Conservation (phyloP, 2,888 invertebrate genomes). For the Junonia oenone region DNA sequence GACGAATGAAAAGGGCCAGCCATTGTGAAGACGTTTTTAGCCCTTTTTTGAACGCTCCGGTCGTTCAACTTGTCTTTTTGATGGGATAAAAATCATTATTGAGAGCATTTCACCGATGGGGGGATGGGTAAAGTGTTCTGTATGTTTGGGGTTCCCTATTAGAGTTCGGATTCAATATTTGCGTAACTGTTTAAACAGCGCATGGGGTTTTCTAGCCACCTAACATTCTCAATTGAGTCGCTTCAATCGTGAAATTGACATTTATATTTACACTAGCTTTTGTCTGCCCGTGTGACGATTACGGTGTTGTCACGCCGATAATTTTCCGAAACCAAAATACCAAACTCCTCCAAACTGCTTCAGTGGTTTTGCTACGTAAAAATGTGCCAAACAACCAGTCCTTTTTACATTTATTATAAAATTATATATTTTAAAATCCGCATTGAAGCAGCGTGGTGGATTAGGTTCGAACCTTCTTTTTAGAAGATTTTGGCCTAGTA, state of each 20-base stretch:
- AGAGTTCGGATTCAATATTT: conserved; percentile 10
- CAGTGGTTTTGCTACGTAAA: no score
- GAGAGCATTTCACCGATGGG: conserved; percentile 8
- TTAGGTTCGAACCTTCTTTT: no score
- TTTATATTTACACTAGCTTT: neutral
- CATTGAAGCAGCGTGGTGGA: no score
- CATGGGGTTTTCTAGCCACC: neutral
- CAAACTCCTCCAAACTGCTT: no score
- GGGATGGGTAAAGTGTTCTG: conserved; percentile 10
- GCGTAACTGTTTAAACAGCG: conserved; percentile 14
- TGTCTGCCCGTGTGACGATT: no score
- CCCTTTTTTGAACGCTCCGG: conserved; percentile 40
- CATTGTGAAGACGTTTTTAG: conserved; percentile 36
- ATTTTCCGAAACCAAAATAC: no score
- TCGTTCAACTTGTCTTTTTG: conserved; percentile 58
- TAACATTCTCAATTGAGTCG: conserved; percentile 1
- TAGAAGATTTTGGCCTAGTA: no score
- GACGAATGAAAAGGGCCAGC: conserved; percentile 21
- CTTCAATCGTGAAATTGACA: neutral
- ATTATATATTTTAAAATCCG: no score
- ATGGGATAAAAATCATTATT: conserved; percentile 39
- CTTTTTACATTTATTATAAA: no score
- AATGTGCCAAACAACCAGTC: no score
- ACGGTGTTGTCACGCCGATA: no score
- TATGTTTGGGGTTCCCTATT: conserved; percentile 8